Evolutionary conservation across 2,888 invertebrate genomes (phyloP), one percentile per base, ranked within the genome.

Genomic region (Eupithecia pulchellata): DNA sequence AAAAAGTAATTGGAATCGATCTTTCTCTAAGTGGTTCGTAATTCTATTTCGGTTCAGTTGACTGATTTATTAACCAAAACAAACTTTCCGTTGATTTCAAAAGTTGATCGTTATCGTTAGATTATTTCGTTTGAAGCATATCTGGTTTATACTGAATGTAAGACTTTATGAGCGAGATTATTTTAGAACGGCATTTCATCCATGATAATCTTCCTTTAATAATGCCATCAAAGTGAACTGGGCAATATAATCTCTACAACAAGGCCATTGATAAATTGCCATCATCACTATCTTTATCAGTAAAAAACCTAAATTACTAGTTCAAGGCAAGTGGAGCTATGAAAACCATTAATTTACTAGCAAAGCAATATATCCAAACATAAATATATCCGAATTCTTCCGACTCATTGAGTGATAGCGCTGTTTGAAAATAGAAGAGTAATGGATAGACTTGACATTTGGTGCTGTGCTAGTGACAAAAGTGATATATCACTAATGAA

Each of bases 341-440:
- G 81, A 89, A 89, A 84, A 60, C 58, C 58, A 80, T 63, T 80
- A 83, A 81, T 84, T 84, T 84, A 84, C 78, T 80, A 80, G 76
- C 71, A 83, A 84, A 82, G 80, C 85, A 20, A 20, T 30, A 86
- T 88, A 88, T 86, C 88, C 85, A 82, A 87, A 71, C 70, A 77
- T 82, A 86, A 85, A 88, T 85, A 84, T 86, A 86, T 84, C 84
- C 71, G 75, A 73, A 63, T 74, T 72, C 77, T 79, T 81, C 77
- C 76, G 73, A 79, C 77, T 78, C 79, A 81, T 81, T 75, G 74
- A 78, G 61, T 68, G 68, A 73, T 70, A 75, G 74, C 71, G 32
- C 20, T 66, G 52, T 68, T 73, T 70, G 55, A 64, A 71, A 66
- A 52, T 32, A 39, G 29, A 42, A 1, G 0, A 62, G 67, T 69